phyloP scores from a whole-genome alignment of 2,888 invertebrate genomes.

The Cotesia congregata region DNA sequence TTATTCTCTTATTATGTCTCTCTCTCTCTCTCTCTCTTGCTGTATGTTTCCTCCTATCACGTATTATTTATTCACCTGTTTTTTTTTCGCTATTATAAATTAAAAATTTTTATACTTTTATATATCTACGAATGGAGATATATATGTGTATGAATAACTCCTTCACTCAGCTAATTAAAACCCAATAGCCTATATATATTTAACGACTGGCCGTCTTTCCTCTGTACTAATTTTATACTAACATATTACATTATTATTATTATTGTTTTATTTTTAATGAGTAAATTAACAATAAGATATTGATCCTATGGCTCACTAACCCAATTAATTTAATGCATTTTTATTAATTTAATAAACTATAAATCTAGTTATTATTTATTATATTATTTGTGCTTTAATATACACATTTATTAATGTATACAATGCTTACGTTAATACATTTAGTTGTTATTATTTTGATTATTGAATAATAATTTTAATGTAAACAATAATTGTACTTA shows the following conservation, averaged over 20 bases:
- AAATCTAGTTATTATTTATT: background rate
- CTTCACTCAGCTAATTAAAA: conserved; percentile 1
- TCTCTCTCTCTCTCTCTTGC: conserved; percentile 20
- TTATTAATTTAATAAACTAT: conserved; percentile 11
- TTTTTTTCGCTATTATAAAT: background rate
- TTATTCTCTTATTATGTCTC: conserved; percentile 17
- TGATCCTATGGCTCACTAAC: conserved; percentile 21
- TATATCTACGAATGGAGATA: no score
- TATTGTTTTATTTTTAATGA: background rate
- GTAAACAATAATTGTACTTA: background rate
- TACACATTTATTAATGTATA: conserved; percentile 7
- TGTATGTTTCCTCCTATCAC: background rate
- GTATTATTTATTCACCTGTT: background rate
- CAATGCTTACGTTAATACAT: conserved; percentile 7
- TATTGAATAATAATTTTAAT: conserved; percentile 1
- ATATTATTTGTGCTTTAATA: background rate
- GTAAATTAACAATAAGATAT: conserved; percentile 40
- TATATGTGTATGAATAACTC: background rate
- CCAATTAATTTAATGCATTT: conserved; percentile 17
- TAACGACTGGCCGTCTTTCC: background rate
- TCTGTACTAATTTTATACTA: background rate
- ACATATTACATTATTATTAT: background rate
- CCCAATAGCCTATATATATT: background rate
- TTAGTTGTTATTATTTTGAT: background rate
- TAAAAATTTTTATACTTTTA: background rate